Conservation (phyloP, 2,888 invertebrate species). For the Dyspetes luteomarginatus region DNA sequence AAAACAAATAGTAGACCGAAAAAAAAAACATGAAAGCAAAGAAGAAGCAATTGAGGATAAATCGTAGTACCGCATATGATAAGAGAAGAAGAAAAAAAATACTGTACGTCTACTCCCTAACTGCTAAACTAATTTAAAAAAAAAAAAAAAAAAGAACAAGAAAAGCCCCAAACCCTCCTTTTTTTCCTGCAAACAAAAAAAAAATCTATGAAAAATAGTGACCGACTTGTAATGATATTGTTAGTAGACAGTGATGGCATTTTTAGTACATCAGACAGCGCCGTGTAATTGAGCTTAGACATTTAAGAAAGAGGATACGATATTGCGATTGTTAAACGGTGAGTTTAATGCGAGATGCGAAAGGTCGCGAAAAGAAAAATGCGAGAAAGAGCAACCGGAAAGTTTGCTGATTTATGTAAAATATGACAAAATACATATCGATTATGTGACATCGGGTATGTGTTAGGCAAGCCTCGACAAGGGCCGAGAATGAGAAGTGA, state of each 20-base stretch:
- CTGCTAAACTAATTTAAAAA: constrained; percentile 28
- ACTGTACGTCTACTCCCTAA: background rate
- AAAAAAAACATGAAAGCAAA: background rate
- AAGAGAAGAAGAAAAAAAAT: background rate
- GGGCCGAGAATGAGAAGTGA: background rate
- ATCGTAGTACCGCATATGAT: constrained; percentile 28
- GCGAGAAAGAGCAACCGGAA: background rate
- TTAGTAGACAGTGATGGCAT: constrained; percentile 79
- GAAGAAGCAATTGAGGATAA: constrained; percentile 13
- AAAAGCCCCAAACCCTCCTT: constrained; percentile 22
- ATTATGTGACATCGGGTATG: constrained; percentile 47
- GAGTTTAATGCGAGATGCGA: constrained; percentile 25
- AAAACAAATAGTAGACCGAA: constrained; percentile 16
- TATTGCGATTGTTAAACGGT: constrained; percentile 22
- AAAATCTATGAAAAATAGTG: constrained; percentile 67
- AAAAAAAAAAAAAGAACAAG: constrained; percentile 25
- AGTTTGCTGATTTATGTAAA: constrained; percentile 3
- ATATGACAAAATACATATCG: constrained; percentile 38
- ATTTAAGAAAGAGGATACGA: constrained; percentile 31
- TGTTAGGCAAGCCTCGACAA: background rate
- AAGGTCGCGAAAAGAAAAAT: constrained; percentile 53
- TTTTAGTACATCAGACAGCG: constrained; percentile 81
- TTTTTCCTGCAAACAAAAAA: constrained; percentile 49
- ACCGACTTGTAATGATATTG: constrained; percentile 71
- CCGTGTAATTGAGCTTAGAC: constrained; percentile 62